A percentile compares a stretch with the other conserved stretches of the same genome.
Conservation (phyloP, 2,113 vertebrate genomes). For the Dicentrarchus labrax region DNA sequence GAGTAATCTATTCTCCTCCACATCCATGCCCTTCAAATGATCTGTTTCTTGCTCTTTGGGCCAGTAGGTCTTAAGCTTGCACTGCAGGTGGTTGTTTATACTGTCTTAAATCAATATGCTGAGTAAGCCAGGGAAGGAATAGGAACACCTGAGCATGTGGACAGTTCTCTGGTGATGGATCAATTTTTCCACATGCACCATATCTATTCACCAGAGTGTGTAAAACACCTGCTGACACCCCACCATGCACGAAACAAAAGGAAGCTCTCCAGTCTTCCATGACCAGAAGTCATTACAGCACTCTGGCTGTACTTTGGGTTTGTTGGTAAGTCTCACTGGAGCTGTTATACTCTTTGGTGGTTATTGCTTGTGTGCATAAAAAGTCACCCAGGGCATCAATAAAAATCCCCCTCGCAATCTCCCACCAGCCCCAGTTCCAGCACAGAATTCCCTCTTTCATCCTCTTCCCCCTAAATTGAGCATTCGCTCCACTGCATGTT, state of each 20-base stretch:
- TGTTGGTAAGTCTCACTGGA: constrained; percentile 49
- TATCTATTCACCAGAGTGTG: constrained; percentile 33
- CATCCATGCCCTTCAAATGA: constrained; percentile 6
- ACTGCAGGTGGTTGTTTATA: constrained; percentile 30
- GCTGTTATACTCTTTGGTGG: constrained; percentile 56
- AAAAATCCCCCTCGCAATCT: constrained; percentile 47
- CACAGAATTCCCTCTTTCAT: constrained; percentile 65
- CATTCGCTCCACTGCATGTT: constrained; percentile 67
- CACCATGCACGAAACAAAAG: constrained; percentile 42
- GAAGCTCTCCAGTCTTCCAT: constrained; percentile 10
- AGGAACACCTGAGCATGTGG: constrained; percentile 34
- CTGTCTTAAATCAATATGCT: constrained; percentile 59
- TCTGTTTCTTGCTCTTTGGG: constrained; percentile 7
- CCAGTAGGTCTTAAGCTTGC: constrained; percentile 13
- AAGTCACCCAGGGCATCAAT: constrained; percentile 70
- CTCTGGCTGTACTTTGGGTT: not conserved
- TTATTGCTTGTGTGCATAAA: constrained; percentile 73
- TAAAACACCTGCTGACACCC: constrained; percentile 52
- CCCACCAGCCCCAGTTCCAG: constrained; percentile 47
- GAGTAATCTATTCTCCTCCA: not conserved
- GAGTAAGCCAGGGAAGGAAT: constrained; percentile 38
- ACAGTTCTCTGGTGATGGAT: constrained; percentile 57
- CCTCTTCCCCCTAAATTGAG: constrained; percentile 59
- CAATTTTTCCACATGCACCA: constrained; percentile 31
- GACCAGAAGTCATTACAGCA: constrained; percentile 34